Conservation (phyloP, 2,888 invertebrate genomes). For the Thymelicus sylvestris region DNA sequence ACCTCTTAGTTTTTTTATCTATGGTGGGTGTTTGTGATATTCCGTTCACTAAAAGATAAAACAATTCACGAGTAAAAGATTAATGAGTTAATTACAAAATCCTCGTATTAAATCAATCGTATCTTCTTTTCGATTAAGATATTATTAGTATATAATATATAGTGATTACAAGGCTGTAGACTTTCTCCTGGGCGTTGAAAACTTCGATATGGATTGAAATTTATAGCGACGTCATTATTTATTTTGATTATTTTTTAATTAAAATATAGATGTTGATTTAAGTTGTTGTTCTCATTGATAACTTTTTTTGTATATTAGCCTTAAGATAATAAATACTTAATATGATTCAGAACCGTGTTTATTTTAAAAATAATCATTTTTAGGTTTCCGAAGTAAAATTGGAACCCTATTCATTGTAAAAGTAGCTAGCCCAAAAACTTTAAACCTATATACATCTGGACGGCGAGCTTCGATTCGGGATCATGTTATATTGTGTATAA, state of each 20-base stretch:
- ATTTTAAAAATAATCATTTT: background rate
- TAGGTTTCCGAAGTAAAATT: background rate
- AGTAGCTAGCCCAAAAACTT: no score
- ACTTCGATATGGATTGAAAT: constrained; percentile 1
- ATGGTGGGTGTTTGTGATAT: no score
- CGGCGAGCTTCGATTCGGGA: no score
- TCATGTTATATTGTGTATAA: no score
- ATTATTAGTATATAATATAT: background rate
- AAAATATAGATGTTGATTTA: constrained; percentile 21
- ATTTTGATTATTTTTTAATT: constrained; percentile 30
- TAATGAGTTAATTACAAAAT: constrained; percentile 27
- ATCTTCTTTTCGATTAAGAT: constrained; percentile 9
- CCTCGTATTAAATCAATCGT: background rate
- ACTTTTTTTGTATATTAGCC: no score
- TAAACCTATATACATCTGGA: no score
- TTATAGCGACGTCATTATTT: constrained; percentile 22
- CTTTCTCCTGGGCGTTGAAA: constrained; percentile 21
- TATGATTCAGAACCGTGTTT: no score
- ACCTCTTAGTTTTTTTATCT: no score
- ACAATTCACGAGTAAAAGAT: constrained; percentile 14
- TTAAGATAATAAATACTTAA: no score
- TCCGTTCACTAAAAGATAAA: background rate
- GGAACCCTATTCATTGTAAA: no score
- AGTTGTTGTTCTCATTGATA: background rate
- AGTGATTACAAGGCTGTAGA: background rate